Evolutionary conservation across 2,888 invertebrate species (phyloP), one percentile per base, ranked within the genome.

Genomic region (Empis livida): DNA sequence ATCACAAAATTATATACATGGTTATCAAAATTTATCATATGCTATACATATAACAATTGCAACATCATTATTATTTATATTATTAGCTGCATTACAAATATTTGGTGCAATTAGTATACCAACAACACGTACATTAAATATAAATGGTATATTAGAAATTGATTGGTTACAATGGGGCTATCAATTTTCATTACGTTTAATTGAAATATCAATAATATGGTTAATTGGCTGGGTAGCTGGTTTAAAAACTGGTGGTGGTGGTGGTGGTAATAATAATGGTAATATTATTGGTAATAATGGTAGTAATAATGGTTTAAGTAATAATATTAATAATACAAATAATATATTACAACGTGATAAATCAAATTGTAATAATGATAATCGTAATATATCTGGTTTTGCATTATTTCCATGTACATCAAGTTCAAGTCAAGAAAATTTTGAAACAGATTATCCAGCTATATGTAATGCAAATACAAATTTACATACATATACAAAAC

Each of bases 151-250:
- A n/a, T 54, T 61, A 1, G 81, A 82, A 57, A 79, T 82, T 57
- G 82, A 83, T 51, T 94, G 94, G 94, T 74, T 91, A 5, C 84
- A 92, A 73, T 93, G 91, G 90, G 84, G 87, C 16, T 92, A 88
- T 71, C 90, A 93, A 62, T 82, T 90, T 60, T 84, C 85, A 0
- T 77, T 91, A 45, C 77, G 93, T 23, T 73, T 91, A 8, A 77
- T 91, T 45, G 94, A 94, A 69, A 80, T 93, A 42, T 79, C 84
- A n/a, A 85, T 93, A 59, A 87, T 92, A 56, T 82, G 84, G 5
- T 73, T 90, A 46, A 75, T 91, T 56, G 85, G 86, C 0, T 92
- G 90, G 78, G 90, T 93, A 10, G 87, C 89, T 42, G 88, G 90
- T 45, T 72, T 85, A 20, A 79, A 78, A 61, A 76, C 75, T 3